Base-by-base conservation (phyloP, 53 echinoderm and acorn worm species). In the Echinometra lucunter region DNA sequence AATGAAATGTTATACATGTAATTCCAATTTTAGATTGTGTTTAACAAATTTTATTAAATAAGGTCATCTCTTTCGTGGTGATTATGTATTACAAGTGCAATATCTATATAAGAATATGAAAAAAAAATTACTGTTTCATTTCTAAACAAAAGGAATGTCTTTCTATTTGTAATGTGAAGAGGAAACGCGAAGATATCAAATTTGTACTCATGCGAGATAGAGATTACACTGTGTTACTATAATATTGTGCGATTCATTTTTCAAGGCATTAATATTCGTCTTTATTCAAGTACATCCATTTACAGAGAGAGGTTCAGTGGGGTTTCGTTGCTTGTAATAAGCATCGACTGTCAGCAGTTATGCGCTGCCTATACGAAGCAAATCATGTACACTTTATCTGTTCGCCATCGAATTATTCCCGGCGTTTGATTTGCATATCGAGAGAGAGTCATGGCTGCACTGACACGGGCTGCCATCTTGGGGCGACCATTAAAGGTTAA, bases 341-440 rank as follows among this genome's bases (percentile, higher is more conserved):
- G 47, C 85, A 85, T 13, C 30, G 15, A 12, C n/a, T 9, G 49
- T 49, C 47, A 45, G 45, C 85, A 85, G 49, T 28, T 45, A 45
- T 85, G 85, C 85, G 45, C 30, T 4, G 85, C n/a, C 49, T 49
- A 49, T 47, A 49, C 82, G 85, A 85, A 85, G 85, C 85, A 85
- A 85, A 85, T 85, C 85, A 85, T 85, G 49, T 85, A 85, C 49
- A 85, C 85, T 85, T 85, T 49, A 92, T 92, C 93, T 55, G 60
- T 32, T 55, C 93, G 34, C 75, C 32, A 55, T 57, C 75, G 93
- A 92, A 78, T 75, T 78, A 45, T 60, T 78, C 80, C 80, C 80
- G 80, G 53, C 58, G 66, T 57, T 92, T 56, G 74, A 92, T 92
- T 92, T 92, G 93, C 93, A 92, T 92, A 92, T 92, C 57, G 93